Percentiles rank a stretch among this genome's conserved stretches.
Conservation (phyloP, 2,888 invertebrate genomes). For the Trissonchulus latispiculum region DNA sequence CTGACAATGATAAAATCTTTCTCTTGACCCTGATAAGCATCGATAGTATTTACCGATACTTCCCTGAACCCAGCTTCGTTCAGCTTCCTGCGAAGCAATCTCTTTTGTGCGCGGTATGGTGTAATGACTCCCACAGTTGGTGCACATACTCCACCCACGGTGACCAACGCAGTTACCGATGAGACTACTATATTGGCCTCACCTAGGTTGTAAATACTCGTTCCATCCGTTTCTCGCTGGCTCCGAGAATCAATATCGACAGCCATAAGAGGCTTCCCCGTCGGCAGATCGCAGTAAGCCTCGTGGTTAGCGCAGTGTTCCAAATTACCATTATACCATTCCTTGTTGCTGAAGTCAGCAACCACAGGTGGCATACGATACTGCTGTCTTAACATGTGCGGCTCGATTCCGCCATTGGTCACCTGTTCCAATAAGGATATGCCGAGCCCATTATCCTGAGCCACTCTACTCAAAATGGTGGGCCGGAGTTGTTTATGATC, state of each 20-base stretch:
- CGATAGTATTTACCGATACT: background rate
- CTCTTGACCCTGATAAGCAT: background rate
- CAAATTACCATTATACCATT: background rate
- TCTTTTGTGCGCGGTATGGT: background rate
- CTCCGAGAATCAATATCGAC: background rate
- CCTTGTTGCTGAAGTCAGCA: background rate
- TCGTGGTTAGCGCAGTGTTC: background rate
- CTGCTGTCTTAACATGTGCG: background rate
- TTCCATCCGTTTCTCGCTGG: conserved; percentile 1
- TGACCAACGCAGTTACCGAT: background rate
- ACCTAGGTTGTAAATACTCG: background rate
- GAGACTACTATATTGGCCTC: background rate
- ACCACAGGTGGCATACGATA: background rate
- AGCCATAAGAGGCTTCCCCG: background rate
- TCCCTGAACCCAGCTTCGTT: background rate
- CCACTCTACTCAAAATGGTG: too few relatives aligned
- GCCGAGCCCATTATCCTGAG: conserved; percentile 1
- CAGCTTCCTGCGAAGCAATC: too few relatives aligned
- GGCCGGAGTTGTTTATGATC: too few relatives aligned
- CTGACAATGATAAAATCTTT: background rate
- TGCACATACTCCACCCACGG: background rate
- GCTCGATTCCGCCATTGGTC: background rate
- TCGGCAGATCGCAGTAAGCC: background rate
- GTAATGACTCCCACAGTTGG: background rate
- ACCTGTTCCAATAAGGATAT: background rate